Evolutionary conservation across 1,140 invertebrate genomes (phyloP), one percentile per base, ranked within the genome.

Genomic region (Penaeus japonicus): DNA sequence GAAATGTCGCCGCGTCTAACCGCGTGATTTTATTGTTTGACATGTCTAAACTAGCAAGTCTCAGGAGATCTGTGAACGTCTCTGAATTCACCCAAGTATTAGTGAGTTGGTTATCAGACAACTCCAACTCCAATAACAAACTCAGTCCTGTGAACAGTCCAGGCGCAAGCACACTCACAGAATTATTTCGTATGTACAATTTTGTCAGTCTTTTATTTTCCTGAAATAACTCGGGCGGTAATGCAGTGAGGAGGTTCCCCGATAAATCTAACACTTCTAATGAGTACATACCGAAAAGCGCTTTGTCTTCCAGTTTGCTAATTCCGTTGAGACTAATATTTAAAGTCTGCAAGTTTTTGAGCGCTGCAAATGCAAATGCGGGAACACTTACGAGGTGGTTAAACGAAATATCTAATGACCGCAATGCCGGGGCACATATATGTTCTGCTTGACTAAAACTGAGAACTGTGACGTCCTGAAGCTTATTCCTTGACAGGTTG

Each of bases 201-300:
- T 97, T 96, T 93, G 98, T 97, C 87, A 98, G 93, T 91, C 96
- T 96, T 91, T 96, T 96, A 27, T 98, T 93, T 91, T 97, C 96
- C 93, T 96, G 96, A 93, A 98, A 98, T 84, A 96, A 97, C 96
- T 1, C 90, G 18, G 96, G 95, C 5, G 96, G 95, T 24, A 97
- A 92, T 5, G 96, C 95, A 90, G 94, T 94, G 84, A 97, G 92
- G 2, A 96, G 95, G 92, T 97, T 97, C 30, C 90, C 90, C 55
- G 90, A 90, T 73, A 90, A 57, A 77, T 90, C 90, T 55, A 90
- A 79, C 73, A 90, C 85, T 85, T 90, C 90, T 54, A 90, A 75
- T 20, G 90, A 90, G 30, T 90, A 90, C 90, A 91, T 90, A 17
- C 88, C 90, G 55, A 90, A 90, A 10, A 91, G 85, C 32, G 89